A percentile compares a stretch with the other conserved stretches of the same genome.
Conservation (phyloP, 1,140 invertebrate species). For the Nasonia vitripennis region DNA sequence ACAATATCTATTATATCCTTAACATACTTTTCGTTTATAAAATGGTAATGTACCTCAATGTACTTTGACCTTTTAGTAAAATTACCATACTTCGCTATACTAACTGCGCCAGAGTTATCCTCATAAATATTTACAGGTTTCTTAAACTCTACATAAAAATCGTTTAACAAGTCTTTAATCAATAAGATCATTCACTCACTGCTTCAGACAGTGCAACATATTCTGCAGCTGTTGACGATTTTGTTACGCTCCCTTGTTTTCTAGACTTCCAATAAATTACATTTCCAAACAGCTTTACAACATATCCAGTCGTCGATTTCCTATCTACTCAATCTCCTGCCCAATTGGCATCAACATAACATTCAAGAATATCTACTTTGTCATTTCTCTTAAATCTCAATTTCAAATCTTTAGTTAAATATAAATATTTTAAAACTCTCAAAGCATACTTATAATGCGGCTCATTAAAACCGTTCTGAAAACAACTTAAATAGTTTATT, state of each 20-base stretch:
- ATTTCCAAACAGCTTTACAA: no score
- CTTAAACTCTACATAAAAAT: not conserved
- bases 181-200: not conserved
- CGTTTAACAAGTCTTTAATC: not conserved
- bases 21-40: no score
- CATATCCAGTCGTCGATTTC: no score
- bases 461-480: conserved; percentile 58
- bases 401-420: not conserved
- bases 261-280: conserved; percentile 49
- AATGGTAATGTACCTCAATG: not conserved
- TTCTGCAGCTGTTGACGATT: no score
- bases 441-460: not conserved
- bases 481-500: conserved; percentile 54
- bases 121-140: not conserved
- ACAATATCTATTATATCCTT: no score
- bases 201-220: not conserved
- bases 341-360: not conserved
- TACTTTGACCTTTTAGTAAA: not conserved
- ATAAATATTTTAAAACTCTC: no score
- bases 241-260: not conserved
- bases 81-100: not conserved
- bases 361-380: not conserved
- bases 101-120: not conserved
- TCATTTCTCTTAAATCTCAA: not conserved
- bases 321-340: no score